phyloP scores from a whole-genome alignment of 2,888 invertebrate genomes.

The Tetramorium bicarinatum region DNA sequence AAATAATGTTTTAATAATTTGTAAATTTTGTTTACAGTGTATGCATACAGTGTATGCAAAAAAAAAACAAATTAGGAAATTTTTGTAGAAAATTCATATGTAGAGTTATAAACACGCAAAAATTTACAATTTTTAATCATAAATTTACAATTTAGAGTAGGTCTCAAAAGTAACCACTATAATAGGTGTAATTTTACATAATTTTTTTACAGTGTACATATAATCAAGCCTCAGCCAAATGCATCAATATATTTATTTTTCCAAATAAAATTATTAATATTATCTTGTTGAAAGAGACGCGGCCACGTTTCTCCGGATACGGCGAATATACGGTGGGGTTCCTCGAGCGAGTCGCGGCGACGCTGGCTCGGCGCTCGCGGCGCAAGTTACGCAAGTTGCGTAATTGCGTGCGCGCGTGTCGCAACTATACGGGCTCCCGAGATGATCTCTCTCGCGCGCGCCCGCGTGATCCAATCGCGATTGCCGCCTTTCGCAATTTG shows the following conservation, averaged over 20 bases:
- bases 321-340: neutral
- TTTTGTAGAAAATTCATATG: no score
- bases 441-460: slow-evolving; percentile 40
- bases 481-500: slow-evolving; percentile 42
- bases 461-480: slow-evolving; percentile 22
- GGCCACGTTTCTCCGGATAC: no score
- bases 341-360: neutral
- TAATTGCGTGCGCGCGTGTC: slow-evolving; percentile 38
- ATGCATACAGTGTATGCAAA: no score
- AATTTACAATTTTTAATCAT: no score
- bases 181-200: no score
- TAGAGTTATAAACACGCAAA: no score
- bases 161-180: no score
- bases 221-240: neutral
- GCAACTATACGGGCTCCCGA: slow-evolving; percentile 26
- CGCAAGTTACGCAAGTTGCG: slow-evolving; percentile 44
- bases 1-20: no score
- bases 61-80: no score
- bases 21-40: no score
- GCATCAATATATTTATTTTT: neutral
- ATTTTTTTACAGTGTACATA: no score
- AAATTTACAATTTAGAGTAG: no score
- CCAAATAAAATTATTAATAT: neutral
- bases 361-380: neutral
- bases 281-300: neutral